Evolutionary conservation across 2,888 invertebrate species (phyloP).

Genomic region (Acleris cristana): DNA sequence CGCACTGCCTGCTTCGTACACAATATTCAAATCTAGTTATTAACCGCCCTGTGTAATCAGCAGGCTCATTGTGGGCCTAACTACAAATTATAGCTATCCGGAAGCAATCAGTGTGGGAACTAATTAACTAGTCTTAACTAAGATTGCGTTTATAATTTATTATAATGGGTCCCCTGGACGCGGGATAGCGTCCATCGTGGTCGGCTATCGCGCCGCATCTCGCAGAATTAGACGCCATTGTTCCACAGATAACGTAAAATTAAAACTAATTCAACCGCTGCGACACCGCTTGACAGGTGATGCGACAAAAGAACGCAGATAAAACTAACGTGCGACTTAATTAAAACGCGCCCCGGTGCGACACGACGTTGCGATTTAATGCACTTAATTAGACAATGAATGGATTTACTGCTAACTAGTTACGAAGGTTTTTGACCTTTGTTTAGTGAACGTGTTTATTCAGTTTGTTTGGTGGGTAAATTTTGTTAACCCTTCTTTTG

Average conservation of each 20-base stretch:
- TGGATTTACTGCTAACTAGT: constrained; percentile 44
- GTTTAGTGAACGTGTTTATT: constrained; percentile 13
- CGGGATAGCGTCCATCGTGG: constrained; percentile 39
- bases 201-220: constrained; percentile 52
- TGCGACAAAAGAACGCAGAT: constrained; percentile 51
- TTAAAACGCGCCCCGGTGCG: constrained; percentile 54
- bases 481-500: no score
- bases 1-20: background rate
- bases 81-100: constrained; percentile 25
- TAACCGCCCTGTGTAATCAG: background rate
- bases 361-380: constrained; percentile 45
- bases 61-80: constrained; percentile 24
- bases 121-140: constrained; percentile 36
- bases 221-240: constrained; percentile 51
- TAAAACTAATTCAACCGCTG: constrained; percentile 48
- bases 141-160: constrained; percentile 45
- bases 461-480: background rate
- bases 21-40: constrained; percentile 1
- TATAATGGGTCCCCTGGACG: constrained; percentile 40
- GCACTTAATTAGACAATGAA: constrained; percentile 47
- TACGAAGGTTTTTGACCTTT: constrained; percentile 17
- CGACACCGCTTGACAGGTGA: constrained; percentile 24
- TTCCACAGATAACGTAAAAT: constrained; percentile 48
- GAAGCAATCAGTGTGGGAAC: constrained; percentile 29
- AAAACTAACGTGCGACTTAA: constrained; percentile 59